Evolutionary conservation across 2,888 invertebrate species (phyloP), one percentile per base, ranked within the genome.

Genomic region (Apeira syringaria): DNA sequence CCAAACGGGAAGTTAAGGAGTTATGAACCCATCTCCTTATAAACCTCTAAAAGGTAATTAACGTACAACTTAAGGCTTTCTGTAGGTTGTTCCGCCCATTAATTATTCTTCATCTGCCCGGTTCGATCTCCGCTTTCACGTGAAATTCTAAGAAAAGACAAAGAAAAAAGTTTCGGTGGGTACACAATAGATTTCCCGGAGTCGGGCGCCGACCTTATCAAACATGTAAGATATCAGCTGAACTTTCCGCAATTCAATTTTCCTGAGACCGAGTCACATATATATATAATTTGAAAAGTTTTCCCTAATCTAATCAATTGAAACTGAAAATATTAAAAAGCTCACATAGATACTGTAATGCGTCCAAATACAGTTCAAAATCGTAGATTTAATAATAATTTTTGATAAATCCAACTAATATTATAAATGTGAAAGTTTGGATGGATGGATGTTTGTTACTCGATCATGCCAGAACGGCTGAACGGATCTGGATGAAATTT

Each of bases 1-100:
- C 47, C 49, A 33, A 51, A 42, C 44, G 48, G 51, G 55, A 56
- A 56, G 50, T 50, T 50, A 55, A 47, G 26, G 30, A 49, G 46
- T 47, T 47, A 45, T 47, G 32, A 34, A 59, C 54, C 51, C 50
- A 63, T 64, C 60, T 61, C 59, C 59, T 63, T 61, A 63, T 53
- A 59, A 67, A 63, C 59, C 63, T 59, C 59, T 51, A 55, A 52
- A 58, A 61, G 57, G 61, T 53, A 62, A 65, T 64, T 56, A 58
- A 59, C 56, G 49, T 49, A 45, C 44, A 50, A 53, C 52, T 47
- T 54, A 54, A 53, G 54, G 49, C 50, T 47, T 44, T 45, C 43
- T 44, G 48, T 47, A 47, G 44, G 50, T 49, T 49, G 52, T 44
- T 52, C 41, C 39, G 47, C 22, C 37, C 44, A 51, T 47, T 50